Evolutionary conservation across 64 coral and sea anemone genomes (phyloP), one percentile per base, ranked within the genome.

Genomic region (Dendrophyllia cribrosa): DNA sequence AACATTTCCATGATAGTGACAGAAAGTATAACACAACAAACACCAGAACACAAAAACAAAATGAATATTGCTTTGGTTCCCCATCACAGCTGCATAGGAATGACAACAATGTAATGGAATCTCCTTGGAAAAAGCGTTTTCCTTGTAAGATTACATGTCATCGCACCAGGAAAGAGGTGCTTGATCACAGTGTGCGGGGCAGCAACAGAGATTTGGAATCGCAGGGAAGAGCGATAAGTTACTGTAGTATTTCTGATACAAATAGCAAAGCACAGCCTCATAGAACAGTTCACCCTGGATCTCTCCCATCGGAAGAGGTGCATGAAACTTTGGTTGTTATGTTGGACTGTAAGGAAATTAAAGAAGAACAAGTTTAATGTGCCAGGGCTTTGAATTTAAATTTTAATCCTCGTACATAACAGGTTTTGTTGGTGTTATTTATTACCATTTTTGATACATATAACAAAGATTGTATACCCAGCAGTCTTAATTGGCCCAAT

Each of bases 361-460:
- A 67, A 50, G 80, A 83, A 67, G 80, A 9, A 11, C 60, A 66
- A 60, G 80, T 83, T 7, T 83, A 26, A 83, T 19, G 47, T 43
- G 6, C 43, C 19, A 13, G 5, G 61, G 4, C 0, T 44, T 7
- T 2, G 34, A 2, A 34, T 34, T 1, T 34, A 34, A 34, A 34
- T 34, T 34, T 34, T 34, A 34, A 34, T 34, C 34, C 34, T 34
- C 34, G 47, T 83, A 68, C 63, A 66, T 83, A 83, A 83, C 11
- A 66, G 66, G 61, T 22, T 66, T 66, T 45, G 5, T 83, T 60
- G 56, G 44, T 43, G 22, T 26, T 61, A 24, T 16, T 62, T 83
- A 83, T 83, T 83, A 56, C 53, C 8, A 65, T 15, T 19, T 65
- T 65, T 65, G 0, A 17, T 65, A 20, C 62, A 20, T 6, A 15